These are phyloP conservation scores for Dasypus novemcinctus DNA, from an alignment of 2,113 vertebrate genomes.

Conservation along the genomic window DNA sequence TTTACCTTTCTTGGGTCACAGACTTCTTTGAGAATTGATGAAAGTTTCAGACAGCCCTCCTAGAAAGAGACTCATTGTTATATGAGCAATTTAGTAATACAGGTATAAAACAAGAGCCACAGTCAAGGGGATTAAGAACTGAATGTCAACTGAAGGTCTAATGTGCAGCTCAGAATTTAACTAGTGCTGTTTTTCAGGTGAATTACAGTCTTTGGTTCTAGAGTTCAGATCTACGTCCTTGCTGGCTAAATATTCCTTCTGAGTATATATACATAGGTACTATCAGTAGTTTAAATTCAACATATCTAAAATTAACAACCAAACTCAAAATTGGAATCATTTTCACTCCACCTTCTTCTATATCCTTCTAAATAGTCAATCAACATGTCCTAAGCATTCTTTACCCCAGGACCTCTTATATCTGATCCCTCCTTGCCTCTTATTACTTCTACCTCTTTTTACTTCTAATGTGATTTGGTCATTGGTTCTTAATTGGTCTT, in stretches of 20 bases:
- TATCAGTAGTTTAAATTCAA: background rate
- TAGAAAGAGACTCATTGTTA: background rate
- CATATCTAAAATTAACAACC: background rate
- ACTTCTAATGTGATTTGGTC: background rate
- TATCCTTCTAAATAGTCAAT: background rate
- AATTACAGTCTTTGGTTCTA: background rate
- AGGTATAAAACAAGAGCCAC: background rate
- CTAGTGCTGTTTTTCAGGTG: background rate
- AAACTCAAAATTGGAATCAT: background rate
- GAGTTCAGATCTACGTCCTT: background rate
- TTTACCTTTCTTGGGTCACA: background rate
- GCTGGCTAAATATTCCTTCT: background rate
- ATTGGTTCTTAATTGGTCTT: background rate
- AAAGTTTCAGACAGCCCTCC: background rate
- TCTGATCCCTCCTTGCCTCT: background rate
- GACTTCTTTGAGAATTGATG: constrained; percentile 5
- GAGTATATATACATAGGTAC: background rate
- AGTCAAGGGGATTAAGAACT: background rate
- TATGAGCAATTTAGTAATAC: background rate
- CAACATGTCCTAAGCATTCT: background rate
- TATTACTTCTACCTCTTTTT: background rate
- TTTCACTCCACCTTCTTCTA: background rate
- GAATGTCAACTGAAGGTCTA: background rate
- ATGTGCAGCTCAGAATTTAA: background rate
- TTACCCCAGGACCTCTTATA: background rate